These are phyloP conservation scores for Pegea sp. DNA, from an alignment of 23 tunicate species.

Conservation along the genomic window DNA sequence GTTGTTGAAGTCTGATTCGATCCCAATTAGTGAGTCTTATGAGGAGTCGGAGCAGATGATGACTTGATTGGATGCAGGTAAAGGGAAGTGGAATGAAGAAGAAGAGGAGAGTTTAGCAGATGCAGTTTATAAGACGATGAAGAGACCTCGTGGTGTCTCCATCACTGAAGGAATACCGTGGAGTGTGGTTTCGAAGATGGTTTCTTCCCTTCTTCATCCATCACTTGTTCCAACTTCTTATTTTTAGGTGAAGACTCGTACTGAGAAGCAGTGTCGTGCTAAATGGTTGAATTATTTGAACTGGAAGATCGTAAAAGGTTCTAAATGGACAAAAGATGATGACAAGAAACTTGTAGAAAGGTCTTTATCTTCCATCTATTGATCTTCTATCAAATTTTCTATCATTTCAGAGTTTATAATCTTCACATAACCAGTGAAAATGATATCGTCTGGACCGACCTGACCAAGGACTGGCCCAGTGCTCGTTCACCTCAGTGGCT, in stretches of 20 bases:
- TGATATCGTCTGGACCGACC: constrained; percentile 51
- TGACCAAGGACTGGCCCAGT: constrained; percentile 55
- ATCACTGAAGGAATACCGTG: constrained; percentile 45
- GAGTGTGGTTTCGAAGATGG: constrained; percentile 20
- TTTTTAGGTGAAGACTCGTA: constrained; percentile 37
- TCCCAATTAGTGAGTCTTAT: no score
- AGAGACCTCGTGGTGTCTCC: constrained; percentile 20
- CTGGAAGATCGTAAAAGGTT: constrained; percentile 53
- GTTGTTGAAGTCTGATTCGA: no score
- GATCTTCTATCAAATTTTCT: neutral
- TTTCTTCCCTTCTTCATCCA: neutral
- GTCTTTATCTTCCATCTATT: constrained; percentile 2
- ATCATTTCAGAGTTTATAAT: neutral
- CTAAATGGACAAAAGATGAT: constrained; percentile 59
- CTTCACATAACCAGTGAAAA: constrained; percentile 20
- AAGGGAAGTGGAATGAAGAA: constrained; percentile 54
- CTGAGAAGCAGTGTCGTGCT: constrained; percentile 78
- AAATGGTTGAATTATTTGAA: constrained; percentile 86
- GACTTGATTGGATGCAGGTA: no score
- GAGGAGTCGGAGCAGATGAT: no score
- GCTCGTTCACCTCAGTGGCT: constrained; percentile 86
- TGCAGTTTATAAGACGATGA: constrained; percentile 28
- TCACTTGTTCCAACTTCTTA: neutral
- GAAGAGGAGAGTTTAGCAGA: constrained; percentile 40
- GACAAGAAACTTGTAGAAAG: constrained; percentile 32